Base-by-base conservation (phyloP, 1,140 invertebrate genomes). In the Helicoverpa armigera region DNA sequence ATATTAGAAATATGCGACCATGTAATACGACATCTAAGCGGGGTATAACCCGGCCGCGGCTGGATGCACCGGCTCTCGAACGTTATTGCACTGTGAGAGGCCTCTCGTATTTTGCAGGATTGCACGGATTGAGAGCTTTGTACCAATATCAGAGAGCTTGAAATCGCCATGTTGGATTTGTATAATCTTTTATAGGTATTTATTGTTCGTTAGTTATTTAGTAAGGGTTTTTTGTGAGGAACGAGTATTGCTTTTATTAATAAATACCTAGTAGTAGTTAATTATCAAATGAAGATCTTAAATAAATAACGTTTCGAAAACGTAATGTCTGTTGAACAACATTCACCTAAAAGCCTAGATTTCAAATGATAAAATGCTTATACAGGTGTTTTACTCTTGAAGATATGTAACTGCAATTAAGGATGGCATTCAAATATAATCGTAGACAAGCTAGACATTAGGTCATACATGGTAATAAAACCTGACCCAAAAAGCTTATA, bases 71-170 rank as follows among this genome's bases (percentile, higher is more conserved):
- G 23, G 29, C 29, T 56, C 56, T 43, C 51, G 11, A 61, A 29
- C 35, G 73, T 50, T 61, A 61, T 58, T 75, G 73, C 35, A 58
- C 3, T 18, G 5, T 50, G 56, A 75, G 73, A 43, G 35, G 56
- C 56, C 56, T 75, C 73, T 75, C 56, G 50, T 50, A 75, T 75
- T 75, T 75, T 16, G 72, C 56, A 43, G 72, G 53, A 14, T 73
- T 56, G 53, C 23, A 54, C 29, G 31, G 65, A 69, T 65, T 31
- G 63, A 48, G 63, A 4, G 65, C 65, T 69, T 69, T 51, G 48
- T 69, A 51, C 48, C 48, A 69, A 69, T 51, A 69, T 16, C 48
- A 43, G 48, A 18, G 7, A 43, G 65, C n/a, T 50, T 69, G 10
- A 51, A 50, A 69, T 69, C 48, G 65, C 65, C 23, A 69, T 50